These are phyloP conservation scores for Baronia brevicornis DNA, from an alignment of 2,888 invertebrate genomes.

Conservation along the genomic window DNA sequence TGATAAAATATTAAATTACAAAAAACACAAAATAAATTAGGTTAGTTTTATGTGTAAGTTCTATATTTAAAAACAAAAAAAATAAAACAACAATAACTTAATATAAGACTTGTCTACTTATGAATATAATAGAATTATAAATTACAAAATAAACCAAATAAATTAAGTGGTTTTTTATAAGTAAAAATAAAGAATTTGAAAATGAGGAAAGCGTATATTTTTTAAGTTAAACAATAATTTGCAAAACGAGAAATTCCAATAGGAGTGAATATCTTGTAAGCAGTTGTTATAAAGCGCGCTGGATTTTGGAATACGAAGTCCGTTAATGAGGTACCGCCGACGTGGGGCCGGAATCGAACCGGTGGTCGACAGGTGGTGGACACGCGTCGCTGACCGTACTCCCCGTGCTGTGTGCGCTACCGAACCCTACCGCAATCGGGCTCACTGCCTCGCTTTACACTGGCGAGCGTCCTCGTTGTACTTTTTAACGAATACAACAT, in stretches of 20 bases:
- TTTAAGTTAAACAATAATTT: slow-evolving; percentile 1
- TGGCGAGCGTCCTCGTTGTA: slow-evolving; percentile 3
- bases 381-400: slow-evolving; percentile 48
- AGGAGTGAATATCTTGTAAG: slow-evolving; percentile 30
- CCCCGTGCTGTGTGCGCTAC: slow-evolving; percentile 37
- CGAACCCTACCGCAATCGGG: slow-evolving; percentile 24
- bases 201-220: no score
- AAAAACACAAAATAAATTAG: no score
- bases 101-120: no score
- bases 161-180: no score
- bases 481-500: slow-evolving; percentile 13
- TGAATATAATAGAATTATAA: no score
- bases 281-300: slow-evolving; percentile 39
- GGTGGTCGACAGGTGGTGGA: slow-evolving; percentile 62
- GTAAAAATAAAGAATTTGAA: no score
- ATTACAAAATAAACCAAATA: no score
- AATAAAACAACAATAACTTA: no score
- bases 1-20: no score
- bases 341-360: slow-evolving; percentile 37
- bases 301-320: slow-evolving; percentile 61
- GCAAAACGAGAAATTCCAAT: slow-evolving; percentile 9
- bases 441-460: slow-evolving; percentile 14
- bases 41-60: no score
- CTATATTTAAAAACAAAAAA: no score
- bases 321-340: slow-evolving; percentile 50